Base-by-base conservation (phyloP, 2,113 vertebrate species). In the Formicarius rufipectus region DNA sequence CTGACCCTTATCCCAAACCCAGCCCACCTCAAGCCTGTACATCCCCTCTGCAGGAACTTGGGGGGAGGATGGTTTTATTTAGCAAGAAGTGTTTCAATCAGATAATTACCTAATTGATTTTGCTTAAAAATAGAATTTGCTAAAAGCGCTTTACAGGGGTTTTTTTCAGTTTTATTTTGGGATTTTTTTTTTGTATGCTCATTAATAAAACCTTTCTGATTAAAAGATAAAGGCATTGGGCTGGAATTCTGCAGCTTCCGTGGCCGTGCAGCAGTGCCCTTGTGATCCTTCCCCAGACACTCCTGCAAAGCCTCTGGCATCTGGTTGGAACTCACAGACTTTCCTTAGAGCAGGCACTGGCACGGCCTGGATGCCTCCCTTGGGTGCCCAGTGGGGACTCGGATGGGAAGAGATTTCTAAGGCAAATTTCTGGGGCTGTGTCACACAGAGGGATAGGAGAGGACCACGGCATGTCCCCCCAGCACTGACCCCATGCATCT, bases 51-150 rank as follows among this genome's bases (percentile, higher is more conserved):
- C 78, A 47, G 55, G 39, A 68, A 81, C 31, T 1, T 53, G 80
- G 56, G 47, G 15, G 56, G 89, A 86, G 27, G n/a, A 69, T 68
- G 89, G 44, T 90, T 85, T 96, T 96, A 95, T 94, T 95, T 95
- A 95, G 84, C 18, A 35, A 81, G 84, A 77, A 93, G 58, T 7
- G 2, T 93, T 96, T 95, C 45, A 53, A 93, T 94, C 94, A 95
- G 97, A 97, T 97, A 97, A 97, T 97, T 95, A 95, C 95, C 94
- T 97, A 97, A 97, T 95, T 97, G 96, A 97, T 97, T 97, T 97
- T 84, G 82, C 62, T 98, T 96, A 95, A 97, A 98, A 98, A 95
- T 74, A 97, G 97, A 95, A 94, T 7, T 72, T 96, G 86, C 93
- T 91, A 94, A 84, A 96, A 97, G 89, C 0, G 1, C 72, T 97